Evolutionary conservation across 1,140 invertebrate genomes (phyloP).

Genomic region (Papilio machaon): DNA sequence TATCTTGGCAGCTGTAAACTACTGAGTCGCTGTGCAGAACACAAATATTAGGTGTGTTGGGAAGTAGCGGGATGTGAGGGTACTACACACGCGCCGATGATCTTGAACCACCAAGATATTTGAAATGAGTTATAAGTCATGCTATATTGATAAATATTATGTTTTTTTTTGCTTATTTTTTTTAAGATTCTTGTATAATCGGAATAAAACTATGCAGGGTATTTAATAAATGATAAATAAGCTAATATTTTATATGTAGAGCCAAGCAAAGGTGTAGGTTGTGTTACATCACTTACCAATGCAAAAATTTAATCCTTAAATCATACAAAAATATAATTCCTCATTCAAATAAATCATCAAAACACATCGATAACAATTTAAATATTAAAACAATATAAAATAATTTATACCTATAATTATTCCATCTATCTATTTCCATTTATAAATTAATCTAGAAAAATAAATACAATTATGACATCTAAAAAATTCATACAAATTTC

Average conservation of each 20-base stretch:
- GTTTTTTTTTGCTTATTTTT: not conserved
- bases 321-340: conserved; percentile 13
- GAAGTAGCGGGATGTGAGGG: too few relatives aligned
- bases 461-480: conserved; percentile 33
- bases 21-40: not conserved
- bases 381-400: not conserved
- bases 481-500: conserved; percentile 38
- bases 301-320: conserved; percentile 19
- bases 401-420: not conserved
- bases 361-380: not conserved
- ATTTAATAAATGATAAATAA: not conserved
- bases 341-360: not conserved
- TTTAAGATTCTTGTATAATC: not conserved
- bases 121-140: not conserved
- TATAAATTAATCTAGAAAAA: not conserved
- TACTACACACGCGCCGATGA: too few relatives aligned
- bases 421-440: conserved; percentile 11
- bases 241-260: not conserved
- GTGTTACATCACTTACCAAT: conserved; percentile 6
- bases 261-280: conserved; percentile 5
- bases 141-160: too few relatives aligned
- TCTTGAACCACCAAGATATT: too few relatives aligned
- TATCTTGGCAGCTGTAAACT: not conserved
- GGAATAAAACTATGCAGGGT: not conserved
- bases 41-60: too few relatives aligned